Conservation (phyloP, 2,888 invertebrate genomes). For the Drosophila seclusa region DNA sequence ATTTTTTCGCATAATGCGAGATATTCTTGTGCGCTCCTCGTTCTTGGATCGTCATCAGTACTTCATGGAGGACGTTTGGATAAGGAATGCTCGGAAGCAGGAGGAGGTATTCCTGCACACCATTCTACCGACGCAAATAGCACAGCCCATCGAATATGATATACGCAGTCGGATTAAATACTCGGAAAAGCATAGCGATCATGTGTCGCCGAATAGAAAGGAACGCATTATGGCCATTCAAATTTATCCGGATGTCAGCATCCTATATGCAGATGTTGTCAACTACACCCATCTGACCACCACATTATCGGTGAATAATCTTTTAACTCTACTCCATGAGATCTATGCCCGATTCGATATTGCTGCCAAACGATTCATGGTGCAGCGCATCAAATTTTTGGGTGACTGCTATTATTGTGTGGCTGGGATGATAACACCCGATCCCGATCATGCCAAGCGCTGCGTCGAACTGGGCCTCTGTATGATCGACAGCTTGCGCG, state of each 20-base stretch:
- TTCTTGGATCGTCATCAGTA: constrained; percentile 64
- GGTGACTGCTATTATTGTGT: constrained; percentile 98
- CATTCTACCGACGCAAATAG: constrained; percentile 94
- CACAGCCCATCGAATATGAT: constrained; percentile 87
- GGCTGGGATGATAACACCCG: constrained; percentile 92
- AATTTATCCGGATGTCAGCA: constrained; percentile 94
- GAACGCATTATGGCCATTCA: constrained; percentile 88
- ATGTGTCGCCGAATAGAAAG: neutral
- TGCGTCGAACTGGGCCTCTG: constrained; percentile 94
- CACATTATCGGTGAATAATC: constrained; percentile 90
- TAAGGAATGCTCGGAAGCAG: constrained; percentile 45
- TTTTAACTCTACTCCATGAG: constrained; percentile 95
- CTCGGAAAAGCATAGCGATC: neutral
- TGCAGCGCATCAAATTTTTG: constrained; percentile 94
- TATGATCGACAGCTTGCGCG: constrained; percentile 94
- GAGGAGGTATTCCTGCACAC: constrained; percentile 88
- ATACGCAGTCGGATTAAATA: constrained; percentile 86
- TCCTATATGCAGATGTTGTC: constrained; percentile 96
- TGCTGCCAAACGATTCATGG: constrained; percentile 91
- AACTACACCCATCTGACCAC: constrained; percentile 93
- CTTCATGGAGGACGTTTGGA: constrained; percentile 48
- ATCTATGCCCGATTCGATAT: constrained; percentile 96
- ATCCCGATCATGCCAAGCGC: constrained; percentile 92
- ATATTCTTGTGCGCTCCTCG: constrained; percentile 58
- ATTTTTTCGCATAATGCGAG: constrained; percentile 57